A percentile compares a stretch with the other conserved stretches of the same genome.
phyloP scores from a whole-genome alignment of 1,140 invertebrate species.

The Euura lappo region DNA sequence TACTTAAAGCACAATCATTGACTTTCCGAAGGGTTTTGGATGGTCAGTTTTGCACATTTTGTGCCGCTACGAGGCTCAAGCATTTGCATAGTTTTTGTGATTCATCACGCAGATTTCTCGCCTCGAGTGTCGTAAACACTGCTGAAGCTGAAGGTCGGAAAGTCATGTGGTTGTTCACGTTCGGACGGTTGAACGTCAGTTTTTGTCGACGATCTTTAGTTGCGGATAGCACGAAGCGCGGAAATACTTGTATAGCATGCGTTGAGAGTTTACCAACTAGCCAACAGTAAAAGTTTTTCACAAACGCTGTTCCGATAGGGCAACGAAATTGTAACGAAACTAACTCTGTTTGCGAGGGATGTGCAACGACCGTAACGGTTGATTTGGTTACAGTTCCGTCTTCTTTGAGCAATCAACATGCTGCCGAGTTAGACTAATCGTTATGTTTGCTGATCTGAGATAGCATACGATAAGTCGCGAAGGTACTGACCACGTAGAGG shows the following conservation, averaged over 20 bases:
- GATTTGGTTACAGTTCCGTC: constrained; percentile 1
- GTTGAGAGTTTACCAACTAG: too few species aligned
- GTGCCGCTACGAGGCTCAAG: too few species aligned
- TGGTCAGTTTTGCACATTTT: too few species aligned
- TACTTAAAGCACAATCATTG: too few species aligned
- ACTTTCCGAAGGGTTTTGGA: too few species aligned
- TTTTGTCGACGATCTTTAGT: neutral
- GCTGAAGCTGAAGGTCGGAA: neutral
- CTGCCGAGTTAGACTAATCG: neutral
- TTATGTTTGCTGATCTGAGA: constrained; percentile 6
- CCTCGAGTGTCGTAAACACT: neutral
- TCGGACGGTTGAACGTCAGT: neutral
- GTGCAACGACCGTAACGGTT: neutral
- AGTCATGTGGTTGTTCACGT: constrained; percentile 2
- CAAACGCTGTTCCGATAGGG: too few species aligned
- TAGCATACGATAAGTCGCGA: neutral
- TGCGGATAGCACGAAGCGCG: neutral
- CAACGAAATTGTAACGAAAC: too few species aligned
- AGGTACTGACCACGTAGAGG: constrained; percentile 4
- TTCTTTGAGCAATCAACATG: constrained; percentile 14
- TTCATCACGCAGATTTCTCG: neutral
- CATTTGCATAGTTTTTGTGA: neutral
- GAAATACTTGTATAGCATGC: neutral
- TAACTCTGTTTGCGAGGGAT: too few species aligned
- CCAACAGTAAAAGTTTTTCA: too few species aligned